Evolutionary conservation across 2,797 vertebrate species (phyloP), one percentile per base, ranked within the genome.

Genomic region (Stomatorhinus walkeri): DNA sequence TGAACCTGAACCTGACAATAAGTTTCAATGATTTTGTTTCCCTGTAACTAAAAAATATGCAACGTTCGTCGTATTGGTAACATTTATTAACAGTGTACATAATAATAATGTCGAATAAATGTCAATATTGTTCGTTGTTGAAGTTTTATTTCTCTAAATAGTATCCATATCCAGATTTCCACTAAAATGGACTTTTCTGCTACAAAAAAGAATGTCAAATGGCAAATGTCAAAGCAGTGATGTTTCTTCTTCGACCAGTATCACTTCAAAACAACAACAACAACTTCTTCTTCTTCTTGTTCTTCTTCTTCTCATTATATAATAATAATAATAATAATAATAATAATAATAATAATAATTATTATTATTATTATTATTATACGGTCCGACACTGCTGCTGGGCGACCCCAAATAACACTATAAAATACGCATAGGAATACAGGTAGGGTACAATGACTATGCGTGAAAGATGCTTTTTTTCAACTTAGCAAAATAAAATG

Each of bases 331-430:
- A 32, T 32, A 32, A 32, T 32, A 32, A 32, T 32, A 32, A 32
- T 32, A 32, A 32, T 32, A 32, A 32, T 32, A 32, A 72, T 36
- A n/a, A n/a, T n/a, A n/a, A n/a, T n/a, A 36, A 76, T 36, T 72
- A 40, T 76, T 40, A 76, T 76, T 40, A 79, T 79, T 79, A 43
- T 79, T 79, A 79, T 72, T 72, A 43, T 79, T 79, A 40, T 79
- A 79, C 72, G 16, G 36, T 19, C 72, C 6, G 6, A 79, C 72
- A 9, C 36, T 79, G 36, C 36, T 43, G 5, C 4, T 79, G 16
- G 16, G 10, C 2, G 36, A 43, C 16, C 36, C 36, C 1, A 8
- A 40, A n/a, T 79, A 43, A 43, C 5, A 43, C 72, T 43, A 40
- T 76, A 19, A 43, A 19, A 43, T 79, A 8, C 3, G 3, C 5